Evolutionary conservation across 92 coral and sea anemone species (phyloP).

Genomic region (Actinernus sp.): DNA sequence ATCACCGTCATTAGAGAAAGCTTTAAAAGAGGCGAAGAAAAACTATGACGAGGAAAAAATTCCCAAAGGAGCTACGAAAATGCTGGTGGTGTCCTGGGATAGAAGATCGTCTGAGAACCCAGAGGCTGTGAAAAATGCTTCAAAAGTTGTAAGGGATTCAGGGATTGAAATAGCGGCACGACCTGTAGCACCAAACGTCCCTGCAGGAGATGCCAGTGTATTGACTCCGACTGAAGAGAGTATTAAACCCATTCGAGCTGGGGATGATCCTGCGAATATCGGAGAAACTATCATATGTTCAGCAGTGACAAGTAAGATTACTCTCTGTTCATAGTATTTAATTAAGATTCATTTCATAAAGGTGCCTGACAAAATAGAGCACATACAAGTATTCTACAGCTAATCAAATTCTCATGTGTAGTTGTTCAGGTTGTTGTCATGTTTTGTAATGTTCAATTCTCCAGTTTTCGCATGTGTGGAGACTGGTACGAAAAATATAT

Average conservation of each 20-base stretch:
- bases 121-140: background rate
- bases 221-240: conserved; percentile 15
- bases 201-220: conserved; percentile 7
- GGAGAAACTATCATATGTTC: conserved; percentile 7
- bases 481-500: no score
- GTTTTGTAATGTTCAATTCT: no score
- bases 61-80: conserved; percentile 10
- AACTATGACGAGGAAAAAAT: background rate
- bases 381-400: no score
- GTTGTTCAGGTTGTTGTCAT: no score
- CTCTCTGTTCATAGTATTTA: no score
- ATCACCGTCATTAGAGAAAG: background rate
- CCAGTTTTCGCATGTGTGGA: no score
- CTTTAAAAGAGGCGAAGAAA: conserved; percentile 8
- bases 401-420: no score
- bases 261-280: conserved; percentile 8
- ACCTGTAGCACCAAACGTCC: conserved; percentile 6
- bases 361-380: no score
- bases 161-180: conserved; percentile 6
- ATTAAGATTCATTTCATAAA: no score
- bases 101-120: conserved; percentile 17
- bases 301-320: conserved; percentile 6
- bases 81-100: conserved; percentile 11
- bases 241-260: conserved; percentile 1
- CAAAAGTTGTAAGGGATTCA: background rate